Evolutionary conservation across 30 jellyfish, hydroid and myxozoan species (phyloP).

Genomic region (Aurelia sp.): DNA sequence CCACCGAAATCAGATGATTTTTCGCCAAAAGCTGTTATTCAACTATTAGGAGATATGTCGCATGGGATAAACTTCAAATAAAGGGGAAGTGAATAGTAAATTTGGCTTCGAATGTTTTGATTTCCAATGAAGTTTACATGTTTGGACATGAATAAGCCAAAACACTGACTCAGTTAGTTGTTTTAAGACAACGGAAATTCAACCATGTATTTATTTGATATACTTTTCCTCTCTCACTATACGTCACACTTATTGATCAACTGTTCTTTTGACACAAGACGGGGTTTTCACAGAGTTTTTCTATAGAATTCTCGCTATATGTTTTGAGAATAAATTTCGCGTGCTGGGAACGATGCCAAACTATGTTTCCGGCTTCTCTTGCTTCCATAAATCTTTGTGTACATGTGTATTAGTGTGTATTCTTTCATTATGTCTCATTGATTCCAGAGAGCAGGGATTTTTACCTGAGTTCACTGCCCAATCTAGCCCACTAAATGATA

Average conservation of each 20-base stretch:
- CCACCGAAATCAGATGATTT: no score
- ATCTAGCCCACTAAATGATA: no score
- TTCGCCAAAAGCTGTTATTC: no score
- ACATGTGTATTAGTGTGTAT: neutral
- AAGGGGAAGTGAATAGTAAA: no score
- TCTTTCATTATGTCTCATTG: neutral
- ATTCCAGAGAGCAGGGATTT: neutral
- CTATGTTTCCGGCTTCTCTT: slow-evolving; percentile 66
- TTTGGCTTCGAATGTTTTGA: no score
- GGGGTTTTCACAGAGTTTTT: neutral
- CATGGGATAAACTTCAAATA: no score
- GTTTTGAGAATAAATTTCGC: slow-evolving; percentile 1
- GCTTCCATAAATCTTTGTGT: slow-evolving; percentile 2
- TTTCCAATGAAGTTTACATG: no score
- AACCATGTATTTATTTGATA: neutral
- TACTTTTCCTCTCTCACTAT: slow-evolving; percentile 29
- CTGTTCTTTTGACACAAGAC: neutral
- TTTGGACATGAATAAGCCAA: no score
- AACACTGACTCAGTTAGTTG: no score
- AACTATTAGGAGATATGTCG: no score
- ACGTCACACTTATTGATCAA: neutral
- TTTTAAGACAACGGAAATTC: no score
- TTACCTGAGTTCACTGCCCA: no score
- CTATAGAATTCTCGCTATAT: neutral
- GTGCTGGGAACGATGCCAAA: slow-evolving; percentile 77